phyloP scores from a whole-genome alignment of 1,140 invertebrate species.

The Daktulosphaira vitifoliae region DNA sequence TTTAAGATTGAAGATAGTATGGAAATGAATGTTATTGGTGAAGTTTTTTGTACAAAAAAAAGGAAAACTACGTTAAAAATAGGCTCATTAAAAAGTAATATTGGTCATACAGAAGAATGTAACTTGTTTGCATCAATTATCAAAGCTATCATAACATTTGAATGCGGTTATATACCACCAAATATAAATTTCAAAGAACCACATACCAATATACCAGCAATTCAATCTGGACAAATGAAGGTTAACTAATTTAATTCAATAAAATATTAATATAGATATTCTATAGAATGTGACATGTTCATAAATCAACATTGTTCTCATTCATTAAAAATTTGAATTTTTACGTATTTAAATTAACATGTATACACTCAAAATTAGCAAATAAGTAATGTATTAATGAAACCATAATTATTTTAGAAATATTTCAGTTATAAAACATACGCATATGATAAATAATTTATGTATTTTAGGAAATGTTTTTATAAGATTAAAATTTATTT shows the following conservation, averaged over 20 bases:
- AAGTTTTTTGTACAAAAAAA: conserved; percentile 9
- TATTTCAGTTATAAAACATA: no score
- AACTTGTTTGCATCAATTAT: conserved; percentile 52
- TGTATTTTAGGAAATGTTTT: no score
- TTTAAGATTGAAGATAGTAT: conserved; percentile 1
- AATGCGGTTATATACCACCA: conserved; percentile 51
- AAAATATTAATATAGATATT: neutral
- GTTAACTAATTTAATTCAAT: neutral
- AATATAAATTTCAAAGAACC: conserved; percentile 50
- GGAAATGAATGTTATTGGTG: conserved; percentile 12
- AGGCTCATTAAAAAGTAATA: conserved; percentile 65
- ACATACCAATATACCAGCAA: conserved; percentile 49
- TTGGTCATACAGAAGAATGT: conserved; percentile 63
- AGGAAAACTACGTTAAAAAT: conserved; percentile 53
- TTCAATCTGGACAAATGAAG: conserved; percentile 67
- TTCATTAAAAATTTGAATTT: no score
- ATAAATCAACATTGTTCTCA: no score
- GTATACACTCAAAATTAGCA: no score
- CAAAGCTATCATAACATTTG: conserved; percentile 52
- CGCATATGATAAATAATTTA: no score
- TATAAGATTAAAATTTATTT: no score
- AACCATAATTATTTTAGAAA: no score
- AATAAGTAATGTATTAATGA: no score
- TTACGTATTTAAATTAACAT: no score
- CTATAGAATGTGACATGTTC: no score